Conservation (phyloP, 2,797 vertebrate species). For the Lagorchestes hirsutus region DNA sequence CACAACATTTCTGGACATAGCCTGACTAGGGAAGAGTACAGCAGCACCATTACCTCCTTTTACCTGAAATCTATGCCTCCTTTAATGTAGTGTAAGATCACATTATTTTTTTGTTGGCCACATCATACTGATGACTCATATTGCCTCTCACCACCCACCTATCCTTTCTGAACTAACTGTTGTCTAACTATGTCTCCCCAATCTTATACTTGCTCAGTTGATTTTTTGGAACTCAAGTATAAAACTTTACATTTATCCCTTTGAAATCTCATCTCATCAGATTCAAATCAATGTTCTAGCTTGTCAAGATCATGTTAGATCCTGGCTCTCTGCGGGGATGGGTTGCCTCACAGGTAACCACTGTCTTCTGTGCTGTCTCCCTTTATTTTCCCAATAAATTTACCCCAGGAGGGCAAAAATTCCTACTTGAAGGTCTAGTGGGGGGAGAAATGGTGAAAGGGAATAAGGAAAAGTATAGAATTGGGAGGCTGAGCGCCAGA, state of each 20-base stretch:
- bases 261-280: neutral
- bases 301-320: neutral
- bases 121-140: neutral
- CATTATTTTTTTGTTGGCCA: neutral
- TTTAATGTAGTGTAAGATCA: neutral
- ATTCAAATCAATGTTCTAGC: neutral
- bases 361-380: neutral
- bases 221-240: neutral
- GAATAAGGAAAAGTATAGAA: neutral
- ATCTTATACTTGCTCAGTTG: neutral
- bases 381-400: neutral
- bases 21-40: neutral
- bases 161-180: neutral
- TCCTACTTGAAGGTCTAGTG: neutral
- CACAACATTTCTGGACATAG: neutral
- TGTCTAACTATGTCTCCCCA: neutral
- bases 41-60: neutral
- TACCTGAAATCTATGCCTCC: neutral
- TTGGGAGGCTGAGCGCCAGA: no score
- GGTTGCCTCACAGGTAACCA: neutral
- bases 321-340: neutral
- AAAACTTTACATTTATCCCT: neutral
- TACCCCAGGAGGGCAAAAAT: neutral
- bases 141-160: neutral
- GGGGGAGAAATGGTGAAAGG: neutral